Base-by-base conservation (phyloP, 1,140 invertebrate genomes). In the Fopius arisanus region DNA sequence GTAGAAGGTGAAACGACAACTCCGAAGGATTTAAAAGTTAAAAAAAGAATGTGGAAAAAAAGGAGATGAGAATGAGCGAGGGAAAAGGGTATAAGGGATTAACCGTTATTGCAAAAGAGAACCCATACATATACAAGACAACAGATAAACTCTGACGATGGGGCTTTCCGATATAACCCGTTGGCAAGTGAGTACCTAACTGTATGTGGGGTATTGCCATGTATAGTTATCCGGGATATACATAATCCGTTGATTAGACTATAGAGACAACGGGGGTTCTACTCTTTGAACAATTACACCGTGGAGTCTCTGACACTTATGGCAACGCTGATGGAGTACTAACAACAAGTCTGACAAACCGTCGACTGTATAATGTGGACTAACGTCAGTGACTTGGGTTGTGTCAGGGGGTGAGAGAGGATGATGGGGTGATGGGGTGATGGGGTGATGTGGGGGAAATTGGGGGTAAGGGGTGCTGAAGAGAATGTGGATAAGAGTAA, bases 241-340 rank as follows among this genome's bases (percentile, higher is more conserved):
- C 40, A 63, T 72, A 72, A 72, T 72, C 71, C 71, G 71, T 72
- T 72, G 71, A 72, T 72, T 72, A 72, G 71, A 67, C 71, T 72
- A 72, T 54, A 72, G 63, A 66, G 40, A 72, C 63, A 43, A 33
- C 21, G 63, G 40, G 59, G 70, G 10, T 59, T 59, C 16, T 41
- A 62, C 63, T 72, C 71, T 72, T 72, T 72, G 63, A 72, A 72
- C 71, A 72, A 72, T 72, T 72, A 72, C 71, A 67, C 40, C 41
- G 40, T 40, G 40, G 26, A 72, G 66, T 72, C 62, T 67, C 62
- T 72, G 71, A 72, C 71, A 72, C 71, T 72, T 72, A 72, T 72
- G 71, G 71, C 71, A 40, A 72, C 28, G 43, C 40, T 72, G 71
- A 72, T 72, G 62, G 40, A 72, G 71, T 67, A 28, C 63, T 67